phyloP scores from a whole-genome alignment of 2,888 invertebrate genomes.

The Parnassius glacialis region DNA sequence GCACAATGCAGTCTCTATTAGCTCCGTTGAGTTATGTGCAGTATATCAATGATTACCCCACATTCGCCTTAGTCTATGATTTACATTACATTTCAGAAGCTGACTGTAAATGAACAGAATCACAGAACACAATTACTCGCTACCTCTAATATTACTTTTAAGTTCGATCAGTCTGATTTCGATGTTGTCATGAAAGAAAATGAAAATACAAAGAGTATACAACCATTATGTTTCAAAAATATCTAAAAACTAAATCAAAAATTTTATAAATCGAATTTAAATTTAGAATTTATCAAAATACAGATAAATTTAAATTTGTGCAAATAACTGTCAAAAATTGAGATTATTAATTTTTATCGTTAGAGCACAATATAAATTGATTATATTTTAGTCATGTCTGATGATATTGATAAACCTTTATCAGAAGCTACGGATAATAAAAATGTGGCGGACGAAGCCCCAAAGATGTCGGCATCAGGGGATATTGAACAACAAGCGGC shows the following conservation, averaged over 20 bases:
- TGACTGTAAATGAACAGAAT: no score
- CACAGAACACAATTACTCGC: no score
- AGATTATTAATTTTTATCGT: constrained; percentile 22
- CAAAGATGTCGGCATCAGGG: constrained; percentile 10
- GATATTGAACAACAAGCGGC: constrained; percentile 34
- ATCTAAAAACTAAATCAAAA: background rate
- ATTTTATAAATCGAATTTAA: background rate
- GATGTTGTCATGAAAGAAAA: no score
- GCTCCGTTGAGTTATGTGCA: no score
- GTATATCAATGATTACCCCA: no score
- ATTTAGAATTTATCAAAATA: constrained; percentile 10
- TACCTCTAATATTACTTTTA: no score
- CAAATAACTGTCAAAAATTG: constrained; percentile 7
- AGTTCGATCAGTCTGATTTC: no score
- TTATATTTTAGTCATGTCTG: constrained; percentile 40
- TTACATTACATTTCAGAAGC: no score
- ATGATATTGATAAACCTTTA: constrained; percentile 40
- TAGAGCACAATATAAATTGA: constrained; percentile 27
- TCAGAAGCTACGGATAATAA: constrained; percentile 32
- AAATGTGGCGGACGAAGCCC: constrained; percentile 28
- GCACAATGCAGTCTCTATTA: no score
- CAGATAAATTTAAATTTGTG: background rate
- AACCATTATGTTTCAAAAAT: background rate
- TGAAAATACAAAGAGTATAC: background rate
- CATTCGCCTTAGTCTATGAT: no score